A percentile compares a stretch with the other conserved stretches of the same genome.
These are phyloP conservation scores for Trachelus troglodyta DNA, from an alignment of 2,888 invertebrate genomes.

Conservation along the genomic window DNA sequence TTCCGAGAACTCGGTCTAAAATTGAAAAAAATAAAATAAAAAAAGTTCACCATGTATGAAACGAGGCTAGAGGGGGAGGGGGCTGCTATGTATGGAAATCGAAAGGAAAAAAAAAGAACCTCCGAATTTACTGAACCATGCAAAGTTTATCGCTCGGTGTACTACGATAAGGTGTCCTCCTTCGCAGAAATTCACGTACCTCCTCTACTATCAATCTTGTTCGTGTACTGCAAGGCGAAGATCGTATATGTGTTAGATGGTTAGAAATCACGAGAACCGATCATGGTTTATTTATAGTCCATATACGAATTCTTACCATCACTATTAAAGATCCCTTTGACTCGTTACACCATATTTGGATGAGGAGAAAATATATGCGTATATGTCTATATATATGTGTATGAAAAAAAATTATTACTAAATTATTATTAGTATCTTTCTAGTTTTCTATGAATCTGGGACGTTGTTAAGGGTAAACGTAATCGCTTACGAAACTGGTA, in stretches of 20 bases:
- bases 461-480: conserved; percentile 37
- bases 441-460: conserved; percentile 25
- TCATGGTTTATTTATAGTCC: too few relatives aligned
- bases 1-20: background rate
- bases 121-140: conserved; percentile 50
- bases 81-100: background rate
- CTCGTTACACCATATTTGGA: conserved; percentile 18
- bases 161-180: conserved; percentile 36
- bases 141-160: conserved; percentile 51
- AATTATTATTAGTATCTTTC: conserved; percentile 15
- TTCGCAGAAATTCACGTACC: conserved; percentile 10
- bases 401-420: too few relatives aligned
- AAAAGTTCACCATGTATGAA: background rate
- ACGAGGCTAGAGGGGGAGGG: background rate
- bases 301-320: background rate
- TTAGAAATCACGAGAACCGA: background rate
- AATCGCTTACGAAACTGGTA: conserved; percentile 50
- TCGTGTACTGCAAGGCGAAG: background rate
- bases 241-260: background rate
- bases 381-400: conserved; percentile 16
- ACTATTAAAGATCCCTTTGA: background rate
- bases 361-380: conserved; percentile 20
- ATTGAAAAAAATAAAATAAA: too few relatives aligned
- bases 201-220: background rate
- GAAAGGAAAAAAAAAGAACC: conserved; percentile 20